Base-by-base conservation (phyloP, 2,113 vertebrate species). In the Rallus limicola region DNA sequence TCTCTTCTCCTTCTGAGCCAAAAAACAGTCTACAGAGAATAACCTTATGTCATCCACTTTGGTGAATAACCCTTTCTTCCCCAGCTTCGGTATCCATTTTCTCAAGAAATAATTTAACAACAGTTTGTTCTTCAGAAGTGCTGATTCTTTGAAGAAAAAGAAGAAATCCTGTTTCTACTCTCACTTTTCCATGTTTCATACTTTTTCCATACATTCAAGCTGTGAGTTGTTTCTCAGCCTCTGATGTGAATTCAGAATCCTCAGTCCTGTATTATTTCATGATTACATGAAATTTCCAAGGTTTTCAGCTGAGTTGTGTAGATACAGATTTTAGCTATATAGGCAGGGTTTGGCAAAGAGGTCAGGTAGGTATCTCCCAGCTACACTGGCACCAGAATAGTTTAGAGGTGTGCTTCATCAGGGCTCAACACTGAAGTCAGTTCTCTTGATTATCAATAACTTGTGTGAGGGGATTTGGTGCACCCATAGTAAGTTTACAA, bases 31-130 rank as follows among this genome's bases (percentile, higher is more conserved):
- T 44, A 5, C 11, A 16, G 34, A 62, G 13, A 72, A 33, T 53
- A 64, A 72, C 3, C 2, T 14, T 53, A 10, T 2, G 10, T 6
- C 24, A 53, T 31, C 8, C 2, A 5, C 42, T 60, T 53, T 28
- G 14, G 11, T 28, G 40, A 88, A 44, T 25, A 44, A 0, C 1
- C 4, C 14, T 5, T 75, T 78, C 42, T 82, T 60, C 10, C 3
- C 2, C 17, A 26, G 4, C 1, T 42, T 68, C 5, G 24, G 6
- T 8, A 38, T 25, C 4, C 36, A 14, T 6, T 44, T 15, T 24
- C 33, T 93, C 50, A 81, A 29, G 6, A 85, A 34, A 71, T 10
- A 56, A 4, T 28, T 85, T 86, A 46, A 25, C 23, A 81, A 65
- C 14, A 64, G 4, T 25, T 40, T 68, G 7, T 5, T 65, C 69